A percentile compares a stretch with the other conserved stretches of the same genome.
Evolutionary conservation across 2,113 vertebrate genomes (phyloP).

Genomic region (Alethe diademata): DNA sequence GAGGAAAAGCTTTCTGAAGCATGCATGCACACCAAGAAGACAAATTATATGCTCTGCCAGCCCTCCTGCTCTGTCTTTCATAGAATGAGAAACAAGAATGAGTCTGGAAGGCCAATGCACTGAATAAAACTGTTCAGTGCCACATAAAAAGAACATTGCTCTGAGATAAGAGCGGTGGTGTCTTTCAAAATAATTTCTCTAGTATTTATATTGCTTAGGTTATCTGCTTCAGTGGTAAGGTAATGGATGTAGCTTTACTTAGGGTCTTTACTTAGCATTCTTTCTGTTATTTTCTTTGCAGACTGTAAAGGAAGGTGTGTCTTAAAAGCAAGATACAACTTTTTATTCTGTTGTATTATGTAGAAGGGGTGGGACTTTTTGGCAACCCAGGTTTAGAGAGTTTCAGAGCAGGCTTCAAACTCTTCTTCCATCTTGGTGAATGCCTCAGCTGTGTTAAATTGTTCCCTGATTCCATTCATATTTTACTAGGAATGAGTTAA

Average conservation of each 20-base stretch:
- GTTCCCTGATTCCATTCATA: neutral
- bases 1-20: neutral
- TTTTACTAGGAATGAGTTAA: neutral
- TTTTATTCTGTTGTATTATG: neutral
- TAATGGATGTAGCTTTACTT: neutral
- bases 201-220: neutral
- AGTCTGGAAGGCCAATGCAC: neutral
- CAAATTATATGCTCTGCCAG: neutral
- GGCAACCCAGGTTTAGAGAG: neutral
- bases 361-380: neutral
- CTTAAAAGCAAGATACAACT: neutral
- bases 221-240: neutral
- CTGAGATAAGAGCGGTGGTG: neutral
- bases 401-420: neutral
- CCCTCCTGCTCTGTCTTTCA: neutral
- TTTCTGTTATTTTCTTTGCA: neutral
- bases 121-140: neutral
- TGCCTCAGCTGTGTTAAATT: neutral
- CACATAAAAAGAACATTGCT: neutral
- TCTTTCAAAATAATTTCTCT: neutral
- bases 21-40: neutral
- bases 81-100: neutral
- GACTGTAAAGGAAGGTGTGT: neutral
- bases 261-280: neutral
- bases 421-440: neutral